Evolutionary conservation across 2,113 vertebrate genomes (phyloP), one percentile per base, ranked within the genome.

Genomic region (Salvator merianae): DNA sequence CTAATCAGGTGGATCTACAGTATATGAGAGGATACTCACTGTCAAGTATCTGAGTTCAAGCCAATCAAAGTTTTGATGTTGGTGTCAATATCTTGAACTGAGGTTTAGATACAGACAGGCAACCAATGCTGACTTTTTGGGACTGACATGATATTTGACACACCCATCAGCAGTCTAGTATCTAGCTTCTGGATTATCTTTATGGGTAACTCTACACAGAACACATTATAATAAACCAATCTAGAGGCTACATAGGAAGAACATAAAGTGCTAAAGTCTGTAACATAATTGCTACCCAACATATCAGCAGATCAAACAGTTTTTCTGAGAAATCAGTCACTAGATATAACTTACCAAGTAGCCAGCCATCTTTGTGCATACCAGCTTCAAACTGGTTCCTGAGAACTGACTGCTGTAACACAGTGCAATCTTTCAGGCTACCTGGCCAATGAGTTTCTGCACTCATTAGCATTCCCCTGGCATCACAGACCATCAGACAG

Each of bases 371-470:
- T 81, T 97, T 96, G 40, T 88, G 91, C 24, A 96, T 90, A 30
- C 96, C 94, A 5, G 93, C 94, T 94, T 97, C 96, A 92, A 99
- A 97, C 1, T 94, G 93, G 86, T 94, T 96, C 32, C 73, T 89
- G 3, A 99, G 93, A 8, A 95, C 91, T 34, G 98, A 99, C 87
- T 95, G 96, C 70, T 97, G 96, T 3, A 99, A 95, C 34, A 99
- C 96, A 0, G 93, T 81, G 0, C 81, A 95, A 91, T 99, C 97
- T 0, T 96, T 95, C 16, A 98, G 93, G 81, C 97, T 97, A 8
- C 98, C 98, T 0, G 98, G 97, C 97, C 98, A 98, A 92, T 96
- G 96, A 0, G 98, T 99, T 87, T 99, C 98, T 10, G 97, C 98
- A 0, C 97, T 97, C 86, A 99, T 96, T 14, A 99, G 91, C 75